Evolutionary conservation across 2,797 vertebrate genomes (phyloP), one percentile per base, ranked within the genome.

Genomic region (Lepus oiostolus): DNA sequence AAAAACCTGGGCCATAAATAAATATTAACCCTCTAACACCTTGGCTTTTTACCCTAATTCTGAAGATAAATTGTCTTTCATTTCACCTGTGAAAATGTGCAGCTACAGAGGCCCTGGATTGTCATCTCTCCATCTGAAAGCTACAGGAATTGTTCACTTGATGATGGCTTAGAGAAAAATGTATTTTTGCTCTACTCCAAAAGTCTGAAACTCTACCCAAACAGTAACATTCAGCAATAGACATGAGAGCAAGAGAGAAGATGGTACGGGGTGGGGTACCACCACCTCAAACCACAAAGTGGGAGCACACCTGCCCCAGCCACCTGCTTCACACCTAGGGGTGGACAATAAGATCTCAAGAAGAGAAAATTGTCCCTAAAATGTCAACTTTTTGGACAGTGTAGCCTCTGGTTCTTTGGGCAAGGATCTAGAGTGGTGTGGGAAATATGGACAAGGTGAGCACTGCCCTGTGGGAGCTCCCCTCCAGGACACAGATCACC

Each of bases 1-100:
- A n/a, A 91, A 81, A 92, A 91, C 10, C 14, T 74, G 76, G 58
- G 19, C 72, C 76, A 85, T 38, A 94, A 54, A 65, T 63, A 85
- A 95, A 79, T 67, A 74, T 26, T 84, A 21, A 58, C 28, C n/a
- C 42, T 85, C 63, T 14, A 47, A 85, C 74, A 38, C 54, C 50
- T 81, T 94, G 83, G 30, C 3, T 76, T 84, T 76, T 84, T 77
- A 58, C 9, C 52, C 62, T 63, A 80, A 93, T 82, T 85, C 68
- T 92, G 84, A 87, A 87, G 26, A 35, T 75, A 70, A 72, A 26
- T 71, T 76, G 30, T 63, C 67, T 77, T 70, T 35, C 52, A 3
- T 88, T 65, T 71, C 28, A 70, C 32, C 58, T 35, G 10, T 77
- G 85, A 81, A 81, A 93, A 83, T 42, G 38, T 4, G 3, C n/a